Conservation (phyloP, 2,113 vertebrate species). For the Ophiodon elongatus region DNA sequence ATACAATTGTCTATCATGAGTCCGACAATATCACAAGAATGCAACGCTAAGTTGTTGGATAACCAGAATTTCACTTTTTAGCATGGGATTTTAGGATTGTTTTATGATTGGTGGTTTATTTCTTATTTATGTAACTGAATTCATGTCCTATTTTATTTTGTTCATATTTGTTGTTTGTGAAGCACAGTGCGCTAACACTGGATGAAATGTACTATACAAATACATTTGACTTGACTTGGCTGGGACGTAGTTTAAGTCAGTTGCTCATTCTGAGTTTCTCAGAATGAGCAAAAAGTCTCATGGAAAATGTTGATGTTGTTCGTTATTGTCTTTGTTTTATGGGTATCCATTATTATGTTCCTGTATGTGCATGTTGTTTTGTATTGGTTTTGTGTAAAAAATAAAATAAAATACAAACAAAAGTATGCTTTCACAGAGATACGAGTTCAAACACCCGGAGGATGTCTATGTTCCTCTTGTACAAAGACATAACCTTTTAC, state of each 20-base stretch:
- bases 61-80: not conserved
- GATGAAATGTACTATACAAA: not conserved
- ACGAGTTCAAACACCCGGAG: not conserved
- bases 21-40: not conserved
- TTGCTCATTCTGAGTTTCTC: not conserved
- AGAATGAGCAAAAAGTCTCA: not conserved
- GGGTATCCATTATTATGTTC: not conserved
- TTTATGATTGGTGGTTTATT: not conserved
- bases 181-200: not conserved
- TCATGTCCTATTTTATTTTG: not conserved
- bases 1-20: not conserved
- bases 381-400: not conserved
- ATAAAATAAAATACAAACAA: not conserved
- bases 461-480: not conserved
- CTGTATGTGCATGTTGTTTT: not conserved
- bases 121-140: not conserved
- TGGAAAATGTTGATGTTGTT: not conserved
- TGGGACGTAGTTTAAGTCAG: not conserved
- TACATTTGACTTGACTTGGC: not conserved
- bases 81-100: not conserved
- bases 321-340: not conserved
- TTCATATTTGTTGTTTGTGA: not conserved
- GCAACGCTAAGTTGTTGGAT: not conserved
- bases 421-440: not conserved
- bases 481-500: conserved; percentile 6